Evolutionary conservation across 2,888 invertebrate genomes (phyloP), one percentile per base, ranked within the genome.

Genomic region (Pterostichus niger): DNA sequence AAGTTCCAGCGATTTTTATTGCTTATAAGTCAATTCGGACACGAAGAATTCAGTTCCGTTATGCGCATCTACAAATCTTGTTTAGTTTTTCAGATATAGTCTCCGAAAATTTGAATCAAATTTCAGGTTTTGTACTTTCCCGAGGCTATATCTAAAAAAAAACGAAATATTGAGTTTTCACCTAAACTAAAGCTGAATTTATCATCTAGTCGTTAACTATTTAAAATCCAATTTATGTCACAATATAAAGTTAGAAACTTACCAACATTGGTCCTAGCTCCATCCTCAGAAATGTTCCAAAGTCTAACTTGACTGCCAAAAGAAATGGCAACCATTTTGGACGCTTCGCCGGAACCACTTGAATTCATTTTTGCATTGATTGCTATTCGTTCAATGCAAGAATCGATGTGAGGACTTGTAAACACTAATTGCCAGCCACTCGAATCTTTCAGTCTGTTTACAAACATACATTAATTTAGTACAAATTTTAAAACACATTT

Each of bases 351-450:
- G 15, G 88, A 87, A 49, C 92, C 91, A 44, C 91, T 91, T 0
- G 91, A 89, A 24, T 92, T 92, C 90, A 93, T 91, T 89, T 93
- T 93, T 0, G 93, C 92, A 87, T 98, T 98, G 85, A 99, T 94
- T 0, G 99, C 98, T 86, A 99, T 96, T 83, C 98, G 93, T 88
- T 98, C 98, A 86, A 99, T 97, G 10, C 94, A 93, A 2, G 94
- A 93, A 86, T 98, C 97, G 88, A 98, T 96, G 85, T 97, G 95
- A 0, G 98, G 96, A 85, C 98, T 98, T 81, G 97, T 97, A 91
- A 98, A 99, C 9, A 96, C 95, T 87, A 96, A 94, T 88, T 98
- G 97, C 99, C 99, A 99, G 6, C 99, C 99, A 86, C 96, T 96
- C 0, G 98, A 97, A 90, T 99, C 99, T 90, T 98, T 98, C 88